A percentile compares a stretch with the other conserved stretches of the same genome.
Conservation (phyloP, 1,140 invertebrate species). For the Mamestra configurata region DNA sequence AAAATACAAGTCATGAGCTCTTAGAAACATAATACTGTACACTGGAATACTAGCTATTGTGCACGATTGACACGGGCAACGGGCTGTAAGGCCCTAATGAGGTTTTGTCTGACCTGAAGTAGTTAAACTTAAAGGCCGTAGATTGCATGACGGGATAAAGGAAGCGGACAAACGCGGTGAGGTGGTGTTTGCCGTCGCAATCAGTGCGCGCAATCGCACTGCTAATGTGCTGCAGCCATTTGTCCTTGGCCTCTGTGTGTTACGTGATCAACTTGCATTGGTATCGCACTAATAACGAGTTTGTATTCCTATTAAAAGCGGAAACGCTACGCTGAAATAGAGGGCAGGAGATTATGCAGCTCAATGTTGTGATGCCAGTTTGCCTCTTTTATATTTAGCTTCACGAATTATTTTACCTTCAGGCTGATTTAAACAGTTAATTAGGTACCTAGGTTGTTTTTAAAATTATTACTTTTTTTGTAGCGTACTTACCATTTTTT, state of each 20-base stretch:
- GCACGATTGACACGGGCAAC: conserved; percentile 26
- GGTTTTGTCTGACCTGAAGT: conserved; percentile 27
- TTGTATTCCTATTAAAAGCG: conserved; percentile 12
- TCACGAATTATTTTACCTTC: neutral
- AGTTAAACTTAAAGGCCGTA: conserved; percentile 37
- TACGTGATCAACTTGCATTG: conserved; percentile 55
- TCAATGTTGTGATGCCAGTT: neutral
- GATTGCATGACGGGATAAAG: conserved; percentile 60
- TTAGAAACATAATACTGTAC: conserved; percentile 18
- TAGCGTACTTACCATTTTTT: neutral
- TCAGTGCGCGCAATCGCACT: conserved; percentile 63
- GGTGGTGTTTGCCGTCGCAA: conserved; percentile 50
- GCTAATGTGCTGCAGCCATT: conserved; percentile 64
- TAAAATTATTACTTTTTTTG: neutral
- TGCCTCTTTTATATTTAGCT: too few relatives aligned
- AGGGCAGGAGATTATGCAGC: neutral
- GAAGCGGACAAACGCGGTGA: conserved; percentile 51
- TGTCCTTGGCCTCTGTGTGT: conserved; percentile 72
- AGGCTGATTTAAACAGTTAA: neutral
- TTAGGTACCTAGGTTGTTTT: neutral
- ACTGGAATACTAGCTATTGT: conserved; percentile 33
- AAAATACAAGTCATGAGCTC: conserved; percentile 44
- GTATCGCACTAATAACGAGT: conserved; percentile 31
- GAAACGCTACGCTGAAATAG: neutral
- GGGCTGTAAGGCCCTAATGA: conserved; percentile 30